Conservation (phyloP, 2,888 invertebrate genomes). For the Synergus gifuensis region DNA sequence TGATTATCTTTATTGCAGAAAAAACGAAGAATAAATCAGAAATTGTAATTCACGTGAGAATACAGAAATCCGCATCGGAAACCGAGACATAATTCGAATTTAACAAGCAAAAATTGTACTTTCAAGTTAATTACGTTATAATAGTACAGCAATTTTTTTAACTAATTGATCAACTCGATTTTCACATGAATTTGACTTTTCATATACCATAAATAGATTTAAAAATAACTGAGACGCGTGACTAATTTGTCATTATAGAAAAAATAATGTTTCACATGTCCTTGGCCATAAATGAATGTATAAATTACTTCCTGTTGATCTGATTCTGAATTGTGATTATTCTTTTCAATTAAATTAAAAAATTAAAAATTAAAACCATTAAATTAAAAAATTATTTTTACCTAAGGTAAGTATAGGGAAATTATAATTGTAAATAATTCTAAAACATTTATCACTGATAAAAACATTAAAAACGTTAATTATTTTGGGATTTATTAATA, state of each 20-base stretch:
- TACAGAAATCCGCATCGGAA: background rate
- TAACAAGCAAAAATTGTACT: background rate
- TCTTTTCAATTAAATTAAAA: background rate
- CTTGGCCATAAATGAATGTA: background rate
- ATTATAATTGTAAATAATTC: no score
- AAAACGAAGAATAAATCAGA: slow-evolving; percentile 19
- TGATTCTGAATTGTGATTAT: background rate
- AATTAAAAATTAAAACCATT: no score
- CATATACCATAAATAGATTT: background rate
- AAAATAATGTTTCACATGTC: background rate
- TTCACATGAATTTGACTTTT: background rate
- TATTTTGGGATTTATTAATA: no score
- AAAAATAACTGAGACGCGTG: background rate
- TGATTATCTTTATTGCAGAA: slow-evolving; percentile 4
- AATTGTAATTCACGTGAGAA: slow-evolving; percentile 8
- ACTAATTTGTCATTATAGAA: background rate
- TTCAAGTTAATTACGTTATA: background rate
- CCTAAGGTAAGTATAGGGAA: background rate
- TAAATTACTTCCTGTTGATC: background rate
- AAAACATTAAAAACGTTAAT: no score
- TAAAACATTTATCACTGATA: no score
- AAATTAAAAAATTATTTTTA: background rate
- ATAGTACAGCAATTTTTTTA: background rate
- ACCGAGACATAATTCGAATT: background rate
- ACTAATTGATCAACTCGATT: no score